These are phyloP conservation scores for Rhodeus uyekii DNA, from an alignment of 2,797 vertebrate genomes.

Conservation along the genomic window DNA sequence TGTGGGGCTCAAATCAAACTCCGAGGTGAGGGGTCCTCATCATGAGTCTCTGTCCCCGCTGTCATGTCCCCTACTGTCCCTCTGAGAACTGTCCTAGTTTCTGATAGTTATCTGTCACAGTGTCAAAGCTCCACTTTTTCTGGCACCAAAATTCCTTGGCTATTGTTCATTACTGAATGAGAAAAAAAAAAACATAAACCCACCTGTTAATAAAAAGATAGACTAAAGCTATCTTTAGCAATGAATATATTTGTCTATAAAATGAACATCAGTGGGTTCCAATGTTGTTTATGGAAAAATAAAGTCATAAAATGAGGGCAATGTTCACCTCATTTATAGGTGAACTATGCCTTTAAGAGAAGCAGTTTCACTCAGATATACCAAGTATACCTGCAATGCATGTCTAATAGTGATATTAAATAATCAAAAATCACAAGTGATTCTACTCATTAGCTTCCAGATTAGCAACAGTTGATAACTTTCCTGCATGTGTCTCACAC, in stretches of 20 bases:
- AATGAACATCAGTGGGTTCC: background rate
- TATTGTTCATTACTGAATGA: constrained; percentile 49
- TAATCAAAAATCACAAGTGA: background rate
- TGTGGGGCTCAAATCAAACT: constrained; percentile 46
- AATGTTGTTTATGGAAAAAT: background rate
- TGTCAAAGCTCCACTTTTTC: constrained; percentile 15
- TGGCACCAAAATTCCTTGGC: constrained; percentile 46
- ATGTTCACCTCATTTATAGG: background rate
- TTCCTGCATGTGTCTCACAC: background rate
- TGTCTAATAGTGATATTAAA: background rate
- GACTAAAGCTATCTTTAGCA: too few species aligned
- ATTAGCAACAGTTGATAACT: constrained; percentile 9
- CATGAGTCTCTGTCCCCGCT: constrained; percentile 51
- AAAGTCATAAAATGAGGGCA: background rate
- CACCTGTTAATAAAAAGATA: background rate
- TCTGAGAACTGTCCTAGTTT: constrained; percentile 75
- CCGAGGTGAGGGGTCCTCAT: constrained; percentile 51
- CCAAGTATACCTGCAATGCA: background rate
- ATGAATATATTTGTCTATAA: background rate
- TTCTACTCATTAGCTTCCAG: constrained; percentile 7
- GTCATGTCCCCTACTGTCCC: constrained; percentile 62
- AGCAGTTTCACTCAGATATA: background rate
- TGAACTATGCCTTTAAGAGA: background rate
- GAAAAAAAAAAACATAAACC: background rate
- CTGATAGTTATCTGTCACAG: constrained; percentile 59